These are phyloP conservation scores for Cromileptes altivelis DNA, from an alignment of 2,113 vertebrate species.

Conservation along the genomic window DNA sequence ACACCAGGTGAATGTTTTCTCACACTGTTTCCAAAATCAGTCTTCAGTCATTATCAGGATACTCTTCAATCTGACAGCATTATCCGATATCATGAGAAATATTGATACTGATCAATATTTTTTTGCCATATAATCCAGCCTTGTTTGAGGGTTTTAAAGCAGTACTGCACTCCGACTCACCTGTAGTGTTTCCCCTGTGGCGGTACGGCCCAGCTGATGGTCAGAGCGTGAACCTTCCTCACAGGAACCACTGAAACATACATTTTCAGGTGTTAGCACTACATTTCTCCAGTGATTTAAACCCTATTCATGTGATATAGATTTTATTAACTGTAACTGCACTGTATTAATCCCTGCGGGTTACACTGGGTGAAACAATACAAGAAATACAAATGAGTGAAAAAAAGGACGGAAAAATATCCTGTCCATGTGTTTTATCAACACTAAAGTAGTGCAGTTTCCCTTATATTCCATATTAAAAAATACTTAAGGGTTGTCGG, in stretches of 20 bases:
- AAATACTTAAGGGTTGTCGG: neutral
- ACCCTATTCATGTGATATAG: neutral
- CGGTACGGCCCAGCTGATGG: constrained; percentile 95
- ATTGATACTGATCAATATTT: no score
- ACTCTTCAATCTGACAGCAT: no score
- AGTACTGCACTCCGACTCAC: constrained; percentile 74
- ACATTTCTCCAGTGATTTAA: neutral
- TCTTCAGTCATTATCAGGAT: no score
- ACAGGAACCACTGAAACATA: constrained; percentile 93
- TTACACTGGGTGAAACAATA: neutral
- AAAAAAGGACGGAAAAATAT: neutral
- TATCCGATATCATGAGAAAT: no score
- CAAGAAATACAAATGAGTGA: no score
- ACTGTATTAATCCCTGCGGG: neutral
- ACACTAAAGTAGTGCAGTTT: no score
- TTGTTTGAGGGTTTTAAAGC: no score
- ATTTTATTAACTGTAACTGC: neutral
- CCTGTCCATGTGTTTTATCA: neutral
- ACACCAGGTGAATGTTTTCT: neutral
- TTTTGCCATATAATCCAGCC: no score
- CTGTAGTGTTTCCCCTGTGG: constrained; percentile 94
- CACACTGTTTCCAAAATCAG: neutral
- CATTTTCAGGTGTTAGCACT: neutral
- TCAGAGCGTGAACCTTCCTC: constrained; percentile 94
- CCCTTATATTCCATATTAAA: no score